Evolutionary conservation across 2,113 vertebrate genomes (phyloP).

Genomic region (Spermophilus dauricus): DNA sequence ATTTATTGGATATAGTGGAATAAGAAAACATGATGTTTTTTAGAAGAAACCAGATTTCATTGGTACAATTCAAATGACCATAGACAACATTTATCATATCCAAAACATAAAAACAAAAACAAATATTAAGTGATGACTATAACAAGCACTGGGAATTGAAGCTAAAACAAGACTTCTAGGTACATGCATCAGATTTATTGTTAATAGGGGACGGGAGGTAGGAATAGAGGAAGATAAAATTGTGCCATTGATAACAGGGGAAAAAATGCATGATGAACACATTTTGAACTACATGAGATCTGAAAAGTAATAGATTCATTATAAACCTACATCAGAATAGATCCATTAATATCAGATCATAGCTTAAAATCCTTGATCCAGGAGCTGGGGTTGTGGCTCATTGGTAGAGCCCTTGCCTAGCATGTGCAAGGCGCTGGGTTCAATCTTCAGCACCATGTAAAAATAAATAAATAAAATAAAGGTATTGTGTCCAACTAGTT

Average conservation of each 20-base stretch:
- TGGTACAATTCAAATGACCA: neutral
- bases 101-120: conserved; percentile 8
- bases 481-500: neutral
- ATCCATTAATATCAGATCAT: neutral
- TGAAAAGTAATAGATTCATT: neutral
- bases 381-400: too few relatives aligned
- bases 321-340: neutral
- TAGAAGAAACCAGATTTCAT: conserved; percentile 11
- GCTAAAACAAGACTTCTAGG: neutral
- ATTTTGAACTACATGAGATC: neutral
- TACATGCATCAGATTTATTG: neutral
- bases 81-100: neutral
- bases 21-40: neutral
- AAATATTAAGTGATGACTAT: neutral
- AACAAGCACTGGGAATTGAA: neutral
- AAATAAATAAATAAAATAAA: too few relatives aligned
- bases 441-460: too few relatives aligned
- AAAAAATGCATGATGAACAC: neutral
- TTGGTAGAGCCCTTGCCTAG: too few relatives aligned
- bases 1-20: neutral
- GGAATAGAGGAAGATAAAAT: conserved; percentile 20
- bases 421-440: too few relatives aligned
- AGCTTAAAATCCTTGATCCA: conserved; percentile 25
- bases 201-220: neutral
- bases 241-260: neutral